Evolutionary conservation across 2,797 vertebrate genomes (phyloP), one percentile per base, ranked within the genome.

Genomic region (Rhyacichthys aspro): DNA sequence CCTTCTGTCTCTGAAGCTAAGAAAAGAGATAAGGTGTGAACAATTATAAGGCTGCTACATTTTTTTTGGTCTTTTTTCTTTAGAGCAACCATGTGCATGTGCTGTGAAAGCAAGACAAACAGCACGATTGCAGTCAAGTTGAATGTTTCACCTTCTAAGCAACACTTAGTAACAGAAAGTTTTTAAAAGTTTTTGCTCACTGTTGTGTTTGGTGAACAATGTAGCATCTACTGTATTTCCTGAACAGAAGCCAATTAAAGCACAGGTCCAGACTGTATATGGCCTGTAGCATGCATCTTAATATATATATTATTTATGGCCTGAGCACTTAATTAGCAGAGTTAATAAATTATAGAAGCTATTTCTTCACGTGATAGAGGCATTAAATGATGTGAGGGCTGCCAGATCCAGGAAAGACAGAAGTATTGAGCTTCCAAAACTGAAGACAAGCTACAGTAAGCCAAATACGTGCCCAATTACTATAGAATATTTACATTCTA

Each of bases 1-100:
- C 76, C 78, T 72, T 74, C 69, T 76, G 73, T 74, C 81, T 83
- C 23, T 38, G 73, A 80, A 74, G 58, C 73, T 61, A 63, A 70
- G 79, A 69, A 65, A 41, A 60, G 62, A 79, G 75, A 85, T 86
- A 84, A 86, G 71, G 76, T 81, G 80, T 59, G 74, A 81, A 53
- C 55, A 67, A 53, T 72, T 67, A 74, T 69, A 69, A 52, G 61
- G 67, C 68, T 67, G 59, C 32, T 1, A 36, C 6, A 36, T 36
- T 36, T 15, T 9, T 11, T 12, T n/a, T n/a, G 33, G 36, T 36
- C 3, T 10, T 5, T 16, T 11, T n/a, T n/a, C 33, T 50, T 36
- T 50, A 17, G 9, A 16, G 36, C 32, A 36, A 37, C 33, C 3
- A 11, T 16, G 46, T 48, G 28, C 32, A 36, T 17, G 36, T 17